phyloP scores from a whole-genome alignment of 2,888 invertebrate genomes.

The Aporophyla nigra region DNA sequence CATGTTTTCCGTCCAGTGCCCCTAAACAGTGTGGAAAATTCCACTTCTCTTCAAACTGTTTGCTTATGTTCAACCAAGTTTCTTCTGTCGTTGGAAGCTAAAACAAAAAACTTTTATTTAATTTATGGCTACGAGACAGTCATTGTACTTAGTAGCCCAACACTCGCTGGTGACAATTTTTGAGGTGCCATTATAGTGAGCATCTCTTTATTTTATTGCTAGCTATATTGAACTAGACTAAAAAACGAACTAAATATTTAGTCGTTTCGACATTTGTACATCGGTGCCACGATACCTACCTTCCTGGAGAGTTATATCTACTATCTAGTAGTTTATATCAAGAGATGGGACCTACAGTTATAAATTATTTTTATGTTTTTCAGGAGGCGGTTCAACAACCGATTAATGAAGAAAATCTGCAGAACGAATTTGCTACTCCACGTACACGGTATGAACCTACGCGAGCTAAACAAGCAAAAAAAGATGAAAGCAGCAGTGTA shows the following conservation, averaged over 20 bases:
- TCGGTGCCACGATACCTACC: too few species aligned
- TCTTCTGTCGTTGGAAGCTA: conserved; percentile 33
- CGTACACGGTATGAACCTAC: conserved; percentile 28
- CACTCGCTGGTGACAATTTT: too few species aligned
- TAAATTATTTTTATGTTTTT: conserved; percentile 38
- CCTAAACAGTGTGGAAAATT: conserved; percentile 56
- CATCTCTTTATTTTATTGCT: too few species aligned
- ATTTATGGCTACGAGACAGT: too few species aligned
- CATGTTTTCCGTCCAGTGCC: conserved; percentile 9
- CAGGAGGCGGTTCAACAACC: conserved; percentile 36
- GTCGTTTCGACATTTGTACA: too few species aligned
- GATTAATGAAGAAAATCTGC: conserved; percentile 33
- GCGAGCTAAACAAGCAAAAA: conserved; percentile 34
- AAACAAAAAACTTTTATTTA: conserved; percentile 22
- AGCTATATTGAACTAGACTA: too few species aligned
- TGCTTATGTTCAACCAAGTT: conserved; percentile 38
- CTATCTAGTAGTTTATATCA: conserved; percentile 1
- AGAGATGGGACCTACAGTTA: conserved; percentile 3
- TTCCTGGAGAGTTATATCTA: too few species aligned
- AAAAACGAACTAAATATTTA: too few species aligned
- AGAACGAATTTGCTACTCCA: conserved; percentile 32
- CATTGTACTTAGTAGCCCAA: too few species aligned
- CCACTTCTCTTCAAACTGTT: conserved; percentile 46
- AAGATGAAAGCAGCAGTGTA: conserved; percentile 25
- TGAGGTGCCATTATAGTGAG: too few species aligned